These are phyloP conservation scores for Cotesia typhae DNA, from an alignment of 1,140 invertebrate genomes.

Conservation along the genomic window DNA sequence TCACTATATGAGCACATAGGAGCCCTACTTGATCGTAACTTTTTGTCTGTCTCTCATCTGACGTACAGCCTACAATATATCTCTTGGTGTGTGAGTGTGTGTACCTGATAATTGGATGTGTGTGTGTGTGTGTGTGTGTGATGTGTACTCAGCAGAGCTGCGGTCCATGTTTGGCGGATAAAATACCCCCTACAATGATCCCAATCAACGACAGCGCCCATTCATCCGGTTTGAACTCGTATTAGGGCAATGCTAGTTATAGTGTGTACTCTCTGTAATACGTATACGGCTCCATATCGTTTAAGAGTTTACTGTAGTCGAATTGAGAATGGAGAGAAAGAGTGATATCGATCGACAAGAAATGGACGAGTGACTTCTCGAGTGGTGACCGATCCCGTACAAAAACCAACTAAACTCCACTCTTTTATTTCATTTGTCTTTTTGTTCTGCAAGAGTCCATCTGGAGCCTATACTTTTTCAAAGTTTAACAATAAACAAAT, in stretches of 20 bases:
- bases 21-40: constrained; percentile 22
- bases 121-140: constrained; percentile 4
- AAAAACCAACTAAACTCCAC: constrained; percentile 8
- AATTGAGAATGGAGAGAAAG: background rate
- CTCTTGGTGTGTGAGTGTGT: background rate
- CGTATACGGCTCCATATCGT: constrained; percentile 22
- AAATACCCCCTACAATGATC: constrained; percentile 61
- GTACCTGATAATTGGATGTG: background rate
- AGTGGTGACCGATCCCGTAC: constrained; percentile 19
- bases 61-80: background rate
- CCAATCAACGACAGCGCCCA: constrained; percentile 53
- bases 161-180: constrained; percentile 57
- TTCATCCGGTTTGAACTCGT: constrained; percentile 14
- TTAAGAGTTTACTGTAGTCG: background rate
- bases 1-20: background rate
- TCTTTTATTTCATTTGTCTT: background rate
- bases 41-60: constrained; percentile 10
- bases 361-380: constrained; percentile 32
- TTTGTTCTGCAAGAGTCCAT: background rate
- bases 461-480: background rate
- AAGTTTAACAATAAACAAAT: too few relatives aligned
- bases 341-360: constrained; percentile 29
- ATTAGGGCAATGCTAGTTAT: constrained; percentile 21
- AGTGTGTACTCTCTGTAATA: too few relatives aligned
- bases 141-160: constrained; percentile 22